Conservation (phyloP, 23 tunicate species). For the Trididemnum nubilum region DNA sequence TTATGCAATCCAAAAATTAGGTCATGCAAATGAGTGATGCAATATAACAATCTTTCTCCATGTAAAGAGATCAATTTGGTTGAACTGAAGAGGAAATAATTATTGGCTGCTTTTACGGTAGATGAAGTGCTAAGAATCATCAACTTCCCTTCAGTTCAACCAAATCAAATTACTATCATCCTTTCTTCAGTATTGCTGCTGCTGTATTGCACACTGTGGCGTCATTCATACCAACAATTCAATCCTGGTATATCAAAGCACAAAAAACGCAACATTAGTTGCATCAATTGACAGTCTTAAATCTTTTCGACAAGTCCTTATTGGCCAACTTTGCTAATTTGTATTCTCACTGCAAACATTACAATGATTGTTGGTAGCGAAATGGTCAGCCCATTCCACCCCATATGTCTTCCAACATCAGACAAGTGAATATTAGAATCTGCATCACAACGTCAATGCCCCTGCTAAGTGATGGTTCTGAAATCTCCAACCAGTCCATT, state of each 20-base stretch:
- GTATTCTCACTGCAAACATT: conserved; percentile 29
- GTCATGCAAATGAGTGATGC: too few relatives aligned
- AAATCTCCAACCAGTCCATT: conserved; percentile 22
- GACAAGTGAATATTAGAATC: conserved; percentile 19
- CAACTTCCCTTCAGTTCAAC: too few relatives aligned
- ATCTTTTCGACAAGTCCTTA: conserved; percentile 21
- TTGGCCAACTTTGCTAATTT: conserved; percentile 33
- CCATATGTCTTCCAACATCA: conserved; percentile 28
- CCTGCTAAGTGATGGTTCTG: conserved; percentile 33
- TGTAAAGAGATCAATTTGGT: too few relatives aligned
- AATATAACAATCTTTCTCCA: too few relatives aligned
- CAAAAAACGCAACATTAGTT: conserved; percentile 25
- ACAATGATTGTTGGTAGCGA: conserved; percentile 17
- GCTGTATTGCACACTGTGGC: conserved; percentile 13
- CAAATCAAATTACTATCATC: too few relatives aligned
- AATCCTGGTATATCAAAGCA: conserved; percentile 28
- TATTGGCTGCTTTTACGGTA: too few relatives aligned
- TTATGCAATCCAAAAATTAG: background rate
- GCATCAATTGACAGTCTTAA: background rate
- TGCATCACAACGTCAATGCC: conserved; percentile 20
- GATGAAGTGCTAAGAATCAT: too few relatives aligned
- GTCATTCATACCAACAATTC: conserved; percentile 31
- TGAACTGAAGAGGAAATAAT: too few relatives aligned
- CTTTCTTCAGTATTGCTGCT: background rate
- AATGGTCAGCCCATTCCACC: conserved; percentile 14